phyloP scores from a whole-genome alignment of 2,797 vertebrate species.

The Hippopotamyrus pictus region DNA sequence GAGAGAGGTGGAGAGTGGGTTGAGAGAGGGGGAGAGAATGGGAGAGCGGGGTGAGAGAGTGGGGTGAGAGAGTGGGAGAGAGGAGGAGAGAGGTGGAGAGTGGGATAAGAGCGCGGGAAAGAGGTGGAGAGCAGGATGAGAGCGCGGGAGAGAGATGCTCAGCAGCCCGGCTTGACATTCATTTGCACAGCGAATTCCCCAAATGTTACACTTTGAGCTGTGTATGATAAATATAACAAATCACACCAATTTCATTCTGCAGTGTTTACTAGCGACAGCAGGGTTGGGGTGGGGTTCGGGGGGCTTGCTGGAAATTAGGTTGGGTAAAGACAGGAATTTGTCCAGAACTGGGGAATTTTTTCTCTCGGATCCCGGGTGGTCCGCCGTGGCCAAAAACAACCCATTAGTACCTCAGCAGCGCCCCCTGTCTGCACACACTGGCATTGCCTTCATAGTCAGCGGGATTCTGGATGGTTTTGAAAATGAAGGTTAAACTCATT shows the following conservation, averaged over 20 bases:
- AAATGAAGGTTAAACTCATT: background rate
- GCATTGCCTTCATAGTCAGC: background rate
- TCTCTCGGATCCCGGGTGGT: background rate
- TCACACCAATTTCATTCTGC: background rate
- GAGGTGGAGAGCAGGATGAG: background rate
- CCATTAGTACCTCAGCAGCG: background rate
- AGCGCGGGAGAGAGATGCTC: background rate
- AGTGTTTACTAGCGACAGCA: background rate
- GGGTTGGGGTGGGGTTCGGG: background rate
- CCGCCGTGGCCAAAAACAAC: background rate
- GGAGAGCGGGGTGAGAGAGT: background rate
- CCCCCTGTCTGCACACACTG: background rate
- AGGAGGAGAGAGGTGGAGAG: background rate
- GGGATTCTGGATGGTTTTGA: background rate
- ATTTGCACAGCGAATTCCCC: background rate
- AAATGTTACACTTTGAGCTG: background rate
- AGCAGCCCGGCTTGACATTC: background rate
- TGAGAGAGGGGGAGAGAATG: background rate
- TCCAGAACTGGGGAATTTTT: background rate
- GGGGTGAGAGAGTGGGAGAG: background rate
- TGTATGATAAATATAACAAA: constrained; percentile 9
- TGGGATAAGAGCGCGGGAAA: background rate
- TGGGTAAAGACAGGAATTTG: background rate
- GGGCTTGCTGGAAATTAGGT: background rate
- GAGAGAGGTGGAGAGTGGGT: background rate